Percentiles rank a stretch among this genome's conserved stretches.
These are phyloP conservation scores for Campoplex capitator DNA, from an alignment of 2,888 invertebrate genomes.

Conservation along the genomic window DNA sequence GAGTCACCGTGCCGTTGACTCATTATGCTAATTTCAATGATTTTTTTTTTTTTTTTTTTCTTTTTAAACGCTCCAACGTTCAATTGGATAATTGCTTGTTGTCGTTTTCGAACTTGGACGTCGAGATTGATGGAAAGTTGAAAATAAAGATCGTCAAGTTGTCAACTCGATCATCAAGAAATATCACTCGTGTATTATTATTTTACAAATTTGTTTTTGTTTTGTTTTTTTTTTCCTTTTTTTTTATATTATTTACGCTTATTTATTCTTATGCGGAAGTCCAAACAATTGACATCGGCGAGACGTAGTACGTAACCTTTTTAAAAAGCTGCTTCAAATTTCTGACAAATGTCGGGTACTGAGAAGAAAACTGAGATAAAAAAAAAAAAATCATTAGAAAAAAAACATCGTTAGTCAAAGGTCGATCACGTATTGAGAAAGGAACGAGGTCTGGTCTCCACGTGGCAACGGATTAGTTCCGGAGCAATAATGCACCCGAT, in stretches of 20 bases:
- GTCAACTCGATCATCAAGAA: neutral
- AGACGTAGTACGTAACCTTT: neutral
- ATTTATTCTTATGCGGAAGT: neutral
- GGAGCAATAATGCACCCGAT: slow-evolving; percentile 35
- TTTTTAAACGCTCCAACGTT: neutral
- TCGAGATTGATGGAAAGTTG: neutral
- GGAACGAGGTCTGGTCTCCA: slow-evolving; percentile 32
- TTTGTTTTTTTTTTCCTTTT: neutral
- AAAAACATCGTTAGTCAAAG: neutral
- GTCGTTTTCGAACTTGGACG: neutral
- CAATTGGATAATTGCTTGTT: slow-evolving; percentile 33
- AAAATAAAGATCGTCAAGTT: neutral
- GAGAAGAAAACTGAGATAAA: neutral
- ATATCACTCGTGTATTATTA: neutral
- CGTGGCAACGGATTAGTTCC: slow-evolving; percentile 34
- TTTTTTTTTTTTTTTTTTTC: neutral
- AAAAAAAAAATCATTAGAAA: neutral
- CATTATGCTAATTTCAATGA: slow-evolving; percentile 3
- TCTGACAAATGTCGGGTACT: neutral
- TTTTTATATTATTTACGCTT: neutral
- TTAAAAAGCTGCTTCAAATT: neutral
- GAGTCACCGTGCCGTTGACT: slow-evolving; percentile 10
- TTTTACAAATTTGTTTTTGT: too few species aligned
- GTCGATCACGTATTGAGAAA: slow-evolving; percentile 29
- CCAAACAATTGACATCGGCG: too few species aligned